These are phyloP conservation scores for Romanogobio albipinnatus DNA, from an alignment of 2,113 vertebrate genomes.

Conservation along the genomic window DNA sequence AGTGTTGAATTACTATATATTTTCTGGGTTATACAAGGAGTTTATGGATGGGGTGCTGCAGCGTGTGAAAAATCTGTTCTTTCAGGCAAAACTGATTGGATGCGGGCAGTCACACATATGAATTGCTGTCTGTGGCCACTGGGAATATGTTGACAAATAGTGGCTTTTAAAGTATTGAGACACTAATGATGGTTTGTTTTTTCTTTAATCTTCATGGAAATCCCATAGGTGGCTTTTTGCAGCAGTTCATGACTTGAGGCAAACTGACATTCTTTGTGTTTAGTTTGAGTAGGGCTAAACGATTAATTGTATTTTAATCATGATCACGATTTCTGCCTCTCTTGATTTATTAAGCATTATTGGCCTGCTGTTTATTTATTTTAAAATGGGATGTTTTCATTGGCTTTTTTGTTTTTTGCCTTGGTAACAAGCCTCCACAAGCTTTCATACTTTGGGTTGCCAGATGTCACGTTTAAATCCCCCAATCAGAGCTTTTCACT, in stretches of 20 bases:
- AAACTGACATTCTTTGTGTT: background rate
- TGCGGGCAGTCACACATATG: background rate
- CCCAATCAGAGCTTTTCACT: background rate
- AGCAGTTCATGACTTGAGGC: background rate
- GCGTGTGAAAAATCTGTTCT: conserved; percentile 15
- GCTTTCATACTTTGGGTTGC: background rate
- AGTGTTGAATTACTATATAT: background rate
- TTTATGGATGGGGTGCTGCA: conserved; percentile 7
- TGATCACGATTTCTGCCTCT: background rate
- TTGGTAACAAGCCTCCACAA: background rate
- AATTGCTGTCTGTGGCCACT: conserved; percentile 1
- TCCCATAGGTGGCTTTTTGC: background rate
- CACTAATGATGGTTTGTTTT: background rate
- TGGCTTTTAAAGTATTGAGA: background rate
- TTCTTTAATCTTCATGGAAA: background rate
- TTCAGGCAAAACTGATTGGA: conserved; percentile 38
- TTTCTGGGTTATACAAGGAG: background rate
- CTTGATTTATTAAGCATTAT: background rate
- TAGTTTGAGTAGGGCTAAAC: no score
- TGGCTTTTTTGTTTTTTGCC: no score
- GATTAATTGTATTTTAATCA: background rate
- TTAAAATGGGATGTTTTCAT: no score
- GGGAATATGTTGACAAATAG: background rate
- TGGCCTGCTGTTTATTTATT: background rate
- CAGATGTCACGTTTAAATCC: background rate